Evolutionary conservation across 2,888 invertebrate species (phyloP), one percentile per base, ranked within the genome.

Genomic region (Helleia helle): DNA sequence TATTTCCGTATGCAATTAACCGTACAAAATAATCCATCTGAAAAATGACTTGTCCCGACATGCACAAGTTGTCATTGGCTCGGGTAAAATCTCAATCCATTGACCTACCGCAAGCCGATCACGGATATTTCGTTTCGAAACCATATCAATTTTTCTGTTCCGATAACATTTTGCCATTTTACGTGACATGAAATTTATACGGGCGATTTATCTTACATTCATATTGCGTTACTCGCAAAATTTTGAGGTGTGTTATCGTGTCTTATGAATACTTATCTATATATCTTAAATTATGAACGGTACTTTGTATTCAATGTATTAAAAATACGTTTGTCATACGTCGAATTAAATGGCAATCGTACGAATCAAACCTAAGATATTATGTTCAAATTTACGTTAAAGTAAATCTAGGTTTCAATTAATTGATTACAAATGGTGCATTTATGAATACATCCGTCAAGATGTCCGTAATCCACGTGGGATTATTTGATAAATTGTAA

Each of bases 181-280:
- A 79, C 79, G 79, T 81, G 83, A 81, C 79, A 57, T 60, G 74
- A 73, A 80, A 81, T 81, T 81, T 74, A 80, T 81, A 72, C 71
- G 70, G 66, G 63, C 69, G 71, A 83, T 83, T 80, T 79, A 77
- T 83, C 79, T 72, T 67, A 68, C 70, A 75, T 77, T 80, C 80
- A 72, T 72, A 75, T 80, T 72, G 70, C 67, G n/a, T n/a, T 67
- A 69, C 70, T 73, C 68, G 65, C 61, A 67, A 71, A 76, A 74
- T 75, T 75, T 71, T 65, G 69, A 71, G 71, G 71, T 74, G 68
- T 66, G 68, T 72, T 81, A 79, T 76, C 77, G 56, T 65, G 53
- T 64, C 60, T 31, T 31, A 31, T 25, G 25, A 28, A 38, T 29
- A n/a, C n/a, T n/a, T n/a, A 38, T 30, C 29, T 29, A 14, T 11